phyloP scores from a whole-genome alignment of 1,140 invertebrate species.

The Wiebesia pumilae region DNA sequence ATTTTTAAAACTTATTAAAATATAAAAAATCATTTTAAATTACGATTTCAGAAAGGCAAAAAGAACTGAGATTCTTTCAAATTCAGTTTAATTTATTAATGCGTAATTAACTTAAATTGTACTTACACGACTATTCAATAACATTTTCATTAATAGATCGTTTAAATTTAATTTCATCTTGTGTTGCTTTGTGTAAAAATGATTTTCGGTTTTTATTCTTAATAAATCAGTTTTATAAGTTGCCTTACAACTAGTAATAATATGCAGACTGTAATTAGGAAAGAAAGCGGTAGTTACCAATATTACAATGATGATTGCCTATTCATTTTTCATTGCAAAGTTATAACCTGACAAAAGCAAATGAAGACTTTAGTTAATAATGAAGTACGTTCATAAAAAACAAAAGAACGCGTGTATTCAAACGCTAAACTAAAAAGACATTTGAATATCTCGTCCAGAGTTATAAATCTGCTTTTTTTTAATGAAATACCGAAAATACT shows the following conservation, averaged over 20 bases:
- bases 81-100: too few species aligned
- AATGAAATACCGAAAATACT: background rate
- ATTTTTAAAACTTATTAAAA: background rate
- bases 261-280: background rate
- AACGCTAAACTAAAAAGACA: background rate
- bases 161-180: too few species aligned
- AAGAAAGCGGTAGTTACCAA: constrained; percentile 17
- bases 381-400: background rate
- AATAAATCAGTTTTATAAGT: constrained; percentile 13
- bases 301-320: constrained; percentile 1
- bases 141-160: too few species aligned
- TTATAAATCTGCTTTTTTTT: background rate
- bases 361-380: constrained; percentile 15
- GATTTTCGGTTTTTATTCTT: background rate
- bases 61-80: too few species aligned
- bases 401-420: background rate
- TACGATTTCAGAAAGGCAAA: too few species aligned
- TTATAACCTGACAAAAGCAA: constrained; percentile 6
- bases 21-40: background rate
- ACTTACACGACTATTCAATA: background rate
- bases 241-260: background rate
- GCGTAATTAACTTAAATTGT: too few species aligned
- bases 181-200: background rate
- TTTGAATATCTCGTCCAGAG: background rate
- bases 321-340: background rate